Percentiles rank a stretch among this genome's conserved stretches.
Conservation (phyloP, 2,113 vertebrate species). For the Carassius gibelio region DNA sequence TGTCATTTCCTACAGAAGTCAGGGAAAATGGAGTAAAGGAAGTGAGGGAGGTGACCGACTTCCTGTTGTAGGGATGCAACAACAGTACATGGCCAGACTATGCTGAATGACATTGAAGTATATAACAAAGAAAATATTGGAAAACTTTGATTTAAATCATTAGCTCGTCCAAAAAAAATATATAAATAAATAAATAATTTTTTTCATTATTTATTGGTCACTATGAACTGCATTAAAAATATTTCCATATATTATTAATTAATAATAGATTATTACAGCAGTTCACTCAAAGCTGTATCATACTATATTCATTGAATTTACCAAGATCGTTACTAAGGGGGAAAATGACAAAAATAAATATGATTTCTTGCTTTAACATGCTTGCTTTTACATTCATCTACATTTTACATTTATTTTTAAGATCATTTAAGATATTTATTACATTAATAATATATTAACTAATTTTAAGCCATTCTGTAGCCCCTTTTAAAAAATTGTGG, state of each 20-base stretch:
- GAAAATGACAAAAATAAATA: no score
- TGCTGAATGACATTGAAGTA: neutral
- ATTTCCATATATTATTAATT: neutral
- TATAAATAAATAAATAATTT: neutral
- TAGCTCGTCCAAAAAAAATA: neutral
- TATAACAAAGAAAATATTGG: neutral
- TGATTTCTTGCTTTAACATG: no score
- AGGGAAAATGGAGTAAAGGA: slow-evolving; percentile 12
- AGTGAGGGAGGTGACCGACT: slow-evolving; percentile 20
- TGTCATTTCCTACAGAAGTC: slow-evolving; percentile 9
- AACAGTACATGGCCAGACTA: neutral
- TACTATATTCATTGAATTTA: no score
- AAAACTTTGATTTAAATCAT: neutral
- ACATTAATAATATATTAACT: neutral
- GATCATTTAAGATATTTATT: neutral
- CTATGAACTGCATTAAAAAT: neutral
- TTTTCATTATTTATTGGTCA: neutral
- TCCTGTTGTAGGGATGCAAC: neutral
- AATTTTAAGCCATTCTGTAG: neutral
- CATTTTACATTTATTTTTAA: no score
- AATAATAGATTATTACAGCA: no score
- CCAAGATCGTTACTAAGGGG: no score
- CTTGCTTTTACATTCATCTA: no score
- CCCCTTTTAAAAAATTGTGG: neutral
- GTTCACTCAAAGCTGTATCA: no score